These are phyloP conservation scores for Craterocephalus amniculus DNA, from an alignment of 2,797 vertebrate species.

Conservation along the genomic window DNA sequence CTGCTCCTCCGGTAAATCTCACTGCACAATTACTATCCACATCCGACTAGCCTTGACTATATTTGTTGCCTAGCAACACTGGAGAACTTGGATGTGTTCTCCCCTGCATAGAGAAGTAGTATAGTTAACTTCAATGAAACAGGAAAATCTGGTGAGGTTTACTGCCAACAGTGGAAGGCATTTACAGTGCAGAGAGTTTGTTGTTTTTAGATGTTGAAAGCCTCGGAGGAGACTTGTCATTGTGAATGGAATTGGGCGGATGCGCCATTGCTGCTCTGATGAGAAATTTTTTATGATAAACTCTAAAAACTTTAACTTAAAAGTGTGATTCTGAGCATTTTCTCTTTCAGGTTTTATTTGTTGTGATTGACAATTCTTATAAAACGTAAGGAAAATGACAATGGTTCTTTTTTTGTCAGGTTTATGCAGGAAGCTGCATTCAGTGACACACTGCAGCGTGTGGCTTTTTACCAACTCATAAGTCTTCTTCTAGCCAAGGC, in stretches of 20 bases:
- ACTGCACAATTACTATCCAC: constrained; percentile 39
- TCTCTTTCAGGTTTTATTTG: no score
- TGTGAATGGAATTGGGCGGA: neutral
- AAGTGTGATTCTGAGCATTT: no score
- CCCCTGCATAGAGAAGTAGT: constrained; percentile 27
- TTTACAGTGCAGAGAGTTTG: constrained; percentile 3
- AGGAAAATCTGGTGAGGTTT: constrained; percentile 8
- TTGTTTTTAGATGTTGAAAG: constrained; percentile 16
- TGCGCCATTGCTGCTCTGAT: neutral
- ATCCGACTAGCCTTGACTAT: constrained; percentile 31
- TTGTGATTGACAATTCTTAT: neutral
- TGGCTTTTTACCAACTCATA: constrained; percentile 53
- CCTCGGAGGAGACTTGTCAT: neutral
- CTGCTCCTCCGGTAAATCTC: constrained; percentile 13
- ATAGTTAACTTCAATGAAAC: constrained; percentile 23
- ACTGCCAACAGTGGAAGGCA: constrained; percentile 1
- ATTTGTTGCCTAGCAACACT: constrained; percentile 48
- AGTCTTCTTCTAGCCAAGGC: constrained; percentile 27
- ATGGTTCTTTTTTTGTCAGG: neutral
- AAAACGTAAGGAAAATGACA: neutral
- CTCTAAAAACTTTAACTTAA: no score
- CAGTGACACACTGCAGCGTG: constrained; percentile 51
- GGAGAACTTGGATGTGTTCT: constrained; percentile 19
- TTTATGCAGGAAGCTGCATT: neutral
- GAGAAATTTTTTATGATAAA: neutral